phyloP scores from a whole-genome alignment of 2,797 vertebrate species.

The Crocodylus rhombifer region DNA sequence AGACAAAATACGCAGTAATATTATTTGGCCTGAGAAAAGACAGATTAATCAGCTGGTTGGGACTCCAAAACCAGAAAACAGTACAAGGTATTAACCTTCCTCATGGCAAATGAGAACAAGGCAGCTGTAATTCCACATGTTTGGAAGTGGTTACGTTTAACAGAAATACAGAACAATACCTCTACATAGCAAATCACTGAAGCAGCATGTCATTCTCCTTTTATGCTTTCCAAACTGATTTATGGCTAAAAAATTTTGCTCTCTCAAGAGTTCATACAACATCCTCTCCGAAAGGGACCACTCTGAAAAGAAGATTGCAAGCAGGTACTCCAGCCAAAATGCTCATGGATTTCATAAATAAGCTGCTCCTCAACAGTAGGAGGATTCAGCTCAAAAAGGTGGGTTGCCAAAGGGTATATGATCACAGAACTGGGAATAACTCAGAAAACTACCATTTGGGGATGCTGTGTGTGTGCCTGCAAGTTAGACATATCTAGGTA shows the following conservation, averaged over 20 bases:
- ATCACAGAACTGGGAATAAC: neutral
- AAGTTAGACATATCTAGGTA: neutral
- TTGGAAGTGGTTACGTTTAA: neutral
- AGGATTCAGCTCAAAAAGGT: fast-evolving
- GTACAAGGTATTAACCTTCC: neutral
- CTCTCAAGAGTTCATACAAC: neutral
- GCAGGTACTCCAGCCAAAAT: neutral
- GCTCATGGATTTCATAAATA: neutral
- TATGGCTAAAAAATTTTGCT: neutral
- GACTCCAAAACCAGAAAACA: neutral
- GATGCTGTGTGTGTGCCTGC: neutral
- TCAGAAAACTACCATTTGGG: neutral
- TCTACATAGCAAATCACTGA: neutral
- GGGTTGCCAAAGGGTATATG: neutral
- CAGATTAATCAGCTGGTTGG: neutral
- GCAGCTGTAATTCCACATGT: neutral
- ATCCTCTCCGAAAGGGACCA: neutral
- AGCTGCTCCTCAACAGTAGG: neutral
- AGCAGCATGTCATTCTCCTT: fast-evolving
- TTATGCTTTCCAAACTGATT: neutral
- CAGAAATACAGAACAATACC: fast-evolving
- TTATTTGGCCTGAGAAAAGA: neutral
- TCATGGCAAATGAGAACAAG: neutral
- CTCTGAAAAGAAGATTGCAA: neutral
- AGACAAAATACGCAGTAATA: neutral